These are phyloP conservation scores for Numenius arquata DNA, from an alignment of 2,113 vertebrate species.

Conservation along the genomic window DNA sequence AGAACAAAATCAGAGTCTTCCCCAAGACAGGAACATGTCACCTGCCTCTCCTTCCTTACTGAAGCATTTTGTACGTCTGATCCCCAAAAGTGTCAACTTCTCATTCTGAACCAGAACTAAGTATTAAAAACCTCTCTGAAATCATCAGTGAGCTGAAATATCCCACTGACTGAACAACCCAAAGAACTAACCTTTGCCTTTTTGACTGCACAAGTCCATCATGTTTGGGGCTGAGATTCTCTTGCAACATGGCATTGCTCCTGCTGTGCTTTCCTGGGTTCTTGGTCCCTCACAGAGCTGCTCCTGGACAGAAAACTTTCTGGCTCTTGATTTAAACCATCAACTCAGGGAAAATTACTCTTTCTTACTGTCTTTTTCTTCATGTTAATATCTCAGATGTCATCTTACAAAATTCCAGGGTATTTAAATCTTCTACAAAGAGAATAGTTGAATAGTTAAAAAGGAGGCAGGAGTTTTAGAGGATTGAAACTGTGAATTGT, in stretches of 20 bases:
- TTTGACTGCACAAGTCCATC: background rate
- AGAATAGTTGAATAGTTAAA: background rate
- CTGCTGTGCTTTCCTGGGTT: background rate
- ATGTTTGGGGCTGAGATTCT: background rate
- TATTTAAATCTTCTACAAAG: background rate
- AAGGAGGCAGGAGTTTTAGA: background rate
- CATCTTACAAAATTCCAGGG: background rate
- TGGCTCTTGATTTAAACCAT: background rate
- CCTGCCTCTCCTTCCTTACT: background rate
- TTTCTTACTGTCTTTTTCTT: background rate
- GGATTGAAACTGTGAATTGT: background rate
- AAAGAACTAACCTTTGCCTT: background rate
- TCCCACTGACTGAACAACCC: background rate
- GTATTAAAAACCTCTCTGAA: background rate
- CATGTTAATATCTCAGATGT: background rate
- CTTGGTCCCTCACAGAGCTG: background rate
- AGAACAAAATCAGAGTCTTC: background rate
- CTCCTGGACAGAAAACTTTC: background rate
- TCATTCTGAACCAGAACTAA: background rate
- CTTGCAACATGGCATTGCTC: background rate
- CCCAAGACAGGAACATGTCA: background rate
- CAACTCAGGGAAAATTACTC: background rate
- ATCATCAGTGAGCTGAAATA: background rate
- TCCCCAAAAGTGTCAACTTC: background rate
- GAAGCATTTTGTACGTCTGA: background rate